Conservation (phyloP, 2,888 invertebrate genomes). For the Synergus gifuensis region DNA sequence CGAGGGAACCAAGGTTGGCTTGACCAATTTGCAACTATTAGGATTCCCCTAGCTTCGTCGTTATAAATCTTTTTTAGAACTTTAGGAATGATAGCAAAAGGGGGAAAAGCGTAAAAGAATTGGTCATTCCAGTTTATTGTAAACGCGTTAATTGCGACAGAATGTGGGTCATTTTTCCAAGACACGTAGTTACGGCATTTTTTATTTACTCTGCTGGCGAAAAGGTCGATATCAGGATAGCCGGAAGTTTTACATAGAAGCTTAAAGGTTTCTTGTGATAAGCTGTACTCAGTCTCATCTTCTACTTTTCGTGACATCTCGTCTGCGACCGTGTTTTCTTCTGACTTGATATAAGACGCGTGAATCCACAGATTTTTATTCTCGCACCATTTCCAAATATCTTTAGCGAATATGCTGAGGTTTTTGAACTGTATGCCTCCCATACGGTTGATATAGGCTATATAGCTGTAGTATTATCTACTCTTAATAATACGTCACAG, state of each 20-base stretch:
- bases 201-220: background rate
- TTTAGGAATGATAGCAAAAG: background rate
- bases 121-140: background rate
- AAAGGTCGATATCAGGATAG: background rate
- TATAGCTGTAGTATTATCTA: background rate
- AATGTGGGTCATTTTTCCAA: background rate
- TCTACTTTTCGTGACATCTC: background rate
- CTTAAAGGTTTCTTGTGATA: too few species aligned
- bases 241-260: background rate
- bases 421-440: background rate
- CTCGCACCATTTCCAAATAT: too few species aligned
- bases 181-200: background rate
- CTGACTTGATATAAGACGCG: background rate
- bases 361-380: background rate
- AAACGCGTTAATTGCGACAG: background rate
- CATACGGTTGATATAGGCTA: background rate
- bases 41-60: background rate
- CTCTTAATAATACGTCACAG: too few species aligned
- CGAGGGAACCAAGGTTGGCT: background rate
- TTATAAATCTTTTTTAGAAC: background rate
- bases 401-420: too few species aligned
- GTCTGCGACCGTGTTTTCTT: background rate
- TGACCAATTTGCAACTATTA: background rate
- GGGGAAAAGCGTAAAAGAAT: background rate
- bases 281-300: too few species aligned